Evolutionary conservation across 2,888 invertebrate species (phyloP), one percentile per base, ranked within the genome.

Genomic region (Chelonus formosanus): DNA sequence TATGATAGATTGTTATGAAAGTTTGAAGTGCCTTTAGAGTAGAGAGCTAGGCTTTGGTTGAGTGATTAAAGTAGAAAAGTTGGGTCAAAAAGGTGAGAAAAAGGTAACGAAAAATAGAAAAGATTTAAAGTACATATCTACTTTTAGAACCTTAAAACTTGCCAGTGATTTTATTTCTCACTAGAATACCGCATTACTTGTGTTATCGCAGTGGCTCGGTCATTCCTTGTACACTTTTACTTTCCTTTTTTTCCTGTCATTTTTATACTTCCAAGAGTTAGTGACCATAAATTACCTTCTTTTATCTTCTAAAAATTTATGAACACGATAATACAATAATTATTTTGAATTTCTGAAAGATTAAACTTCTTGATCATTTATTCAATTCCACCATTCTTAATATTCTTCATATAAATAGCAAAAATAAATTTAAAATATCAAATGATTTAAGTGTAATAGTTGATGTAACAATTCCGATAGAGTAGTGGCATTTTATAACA

Each of bases 121-220:
- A 40, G 40, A 40, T 52, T 43, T 56, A 44, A 44, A 50, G 48
- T 20, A 63, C 36, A 20, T 20, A 20, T 20, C 20, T 20, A 54
- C n/a, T 8, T 6, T 31, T 6, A 55, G 62, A 62, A 54, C 50
- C 52, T 50, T 45, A 45, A 52, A 64, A 64, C 60, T 47, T 55
- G 61, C 47, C 56, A 55, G 62, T 66, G 67, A 69, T 71, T 71
- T 63, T 67, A 71, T 69, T 69, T 69, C 61, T 53, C 66, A 57
- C 56, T 59, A 55, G 57, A 67, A 65, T 65, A 65, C 58, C 48
- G 63, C 62, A 64, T 65, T 64, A 68, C 59, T 67, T 60, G 65
- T 62, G 67, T 69, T 72, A 68, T 72, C 67, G 48, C 55, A 47
- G 62, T 63, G 47, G 52, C 64, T 54, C 54, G 50, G 54, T 47